Evolutionary conservation across 2,113 vertebrate species (phyloP).

Genomic region (Leptodactylus fuscus): DNA sequence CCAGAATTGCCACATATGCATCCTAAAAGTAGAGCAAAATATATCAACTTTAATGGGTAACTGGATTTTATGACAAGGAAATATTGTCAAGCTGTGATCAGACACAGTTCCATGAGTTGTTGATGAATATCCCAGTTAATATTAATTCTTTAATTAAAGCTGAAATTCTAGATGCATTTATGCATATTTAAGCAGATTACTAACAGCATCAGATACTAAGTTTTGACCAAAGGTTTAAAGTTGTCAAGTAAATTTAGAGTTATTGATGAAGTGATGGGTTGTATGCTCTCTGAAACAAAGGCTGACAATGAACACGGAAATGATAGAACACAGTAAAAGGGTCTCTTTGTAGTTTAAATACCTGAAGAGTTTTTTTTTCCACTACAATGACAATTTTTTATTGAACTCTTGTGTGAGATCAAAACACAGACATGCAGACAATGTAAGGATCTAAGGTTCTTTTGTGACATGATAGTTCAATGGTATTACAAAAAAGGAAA

Average conservation of each 20-base stretch:
- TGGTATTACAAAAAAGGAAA: conserved; percentile 7
- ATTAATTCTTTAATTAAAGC: conserved; percentile 9
- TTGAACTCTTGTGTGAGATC: conserved; percentile 27
- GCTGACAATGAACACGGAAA: conserved; percentile 8
- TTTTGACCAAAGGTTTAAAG: background rate
- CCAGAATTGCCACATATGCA: background rate
- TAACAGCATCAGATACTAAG: background rate
- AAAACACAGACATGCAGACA: conserved; percentile 38
- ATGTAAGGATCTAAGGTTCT: conserved; percentile 26
- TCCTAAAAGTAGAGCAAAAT: background rate
- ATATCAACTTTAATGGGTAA: background rate
- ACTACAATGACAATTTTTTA: conserved; percentile 33
- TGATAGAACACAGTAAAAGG: conserved; percentile 6
- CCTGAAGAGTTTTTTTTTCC: conserved; percentile 30
- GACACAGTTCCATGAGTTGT: conserved; percentile 5
- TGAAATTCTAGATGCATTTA: background rate
- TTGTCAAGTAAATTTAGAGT: background rate
- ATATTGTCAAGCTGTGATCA: conserved; percentile 18
- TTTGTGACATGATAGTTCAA: conserved; percentile 23
- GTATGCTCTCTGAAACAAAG: background rate
- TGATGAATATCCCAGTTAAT: background rate
- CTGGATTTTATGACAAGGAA: background rate
- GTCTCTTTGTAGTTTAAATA: conserved; percentile 20
- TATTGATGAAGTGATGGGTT: background rate
- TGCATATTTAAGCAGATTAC: background rate